phyloP scores from a whole-genome alignment of 2,888 invertebrate genomes.

The Noctua janthina region DNA sequence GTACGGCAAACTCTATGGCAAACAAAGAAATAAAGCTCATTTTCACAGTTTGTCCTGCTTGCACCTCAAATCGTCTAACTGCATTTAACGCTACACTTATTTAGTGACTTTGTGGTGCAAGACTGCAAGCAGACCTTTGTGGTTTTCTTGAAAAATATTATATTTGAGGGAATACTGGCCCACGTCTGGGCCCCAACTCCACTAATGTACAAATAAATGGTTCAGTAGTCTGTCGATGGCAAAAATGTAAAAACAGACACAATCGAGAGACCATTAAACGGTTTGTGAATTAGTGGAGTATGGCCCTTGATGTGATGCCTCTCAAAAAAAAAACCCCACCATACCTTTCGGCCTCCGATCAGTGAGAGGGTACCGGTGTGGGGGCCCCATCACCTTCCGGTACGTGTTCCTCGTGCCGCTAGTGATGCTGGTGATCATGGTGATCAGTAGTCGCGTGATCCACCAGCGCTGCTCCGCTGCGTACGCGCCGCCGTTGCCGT shows the following conservation, averaged over 20 bases:
- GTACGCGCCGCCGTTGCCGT: slow-evolving; percentile 70
- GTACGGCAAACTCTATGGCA: background rate
- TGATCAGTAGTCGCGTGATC: slow-evolving; percentile 79
- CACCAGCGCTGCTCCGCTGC: slow-evolving; percentile 81
- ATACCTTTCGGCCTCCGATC: slow-evolving; percentile 81
- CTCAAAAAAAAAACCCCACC: background rate
- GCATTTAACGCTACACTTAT: background rate
- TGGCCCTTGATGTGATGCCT: background rate
- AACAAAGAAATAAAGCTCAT: background rate
- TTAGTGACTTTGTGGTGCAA: background rate
- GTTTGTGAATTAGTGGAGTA: background rate
- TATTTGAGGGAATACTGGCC: background rate
- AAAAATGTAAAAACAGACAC: background rate
- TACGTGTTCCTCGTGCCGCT: slow-evolving; percentile 77
- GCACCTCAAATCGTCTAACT: background rate
- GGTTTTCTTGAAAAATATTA: background rate
- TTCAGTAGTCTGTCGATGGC: background rate
- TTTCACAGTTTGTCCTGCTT: background rate
- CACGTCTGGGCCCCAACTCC: background rate
- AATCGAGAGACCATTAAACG: background rate
- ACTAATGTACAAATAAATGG: background rate
- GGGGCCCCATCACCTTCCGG: slow-evolving; percentile 79
- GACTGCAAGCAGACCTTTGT: background rate
- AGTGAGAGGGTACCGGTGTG: slow-evolving; percentile 85
- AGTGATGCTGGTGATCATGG: slow-evolving; percentile 77